Evolutionary conservation across 2,113 vertebrate species (phyloP), one percentile per base, ranked within the genome.

Genomic region (Carassius carassius): DNA sequence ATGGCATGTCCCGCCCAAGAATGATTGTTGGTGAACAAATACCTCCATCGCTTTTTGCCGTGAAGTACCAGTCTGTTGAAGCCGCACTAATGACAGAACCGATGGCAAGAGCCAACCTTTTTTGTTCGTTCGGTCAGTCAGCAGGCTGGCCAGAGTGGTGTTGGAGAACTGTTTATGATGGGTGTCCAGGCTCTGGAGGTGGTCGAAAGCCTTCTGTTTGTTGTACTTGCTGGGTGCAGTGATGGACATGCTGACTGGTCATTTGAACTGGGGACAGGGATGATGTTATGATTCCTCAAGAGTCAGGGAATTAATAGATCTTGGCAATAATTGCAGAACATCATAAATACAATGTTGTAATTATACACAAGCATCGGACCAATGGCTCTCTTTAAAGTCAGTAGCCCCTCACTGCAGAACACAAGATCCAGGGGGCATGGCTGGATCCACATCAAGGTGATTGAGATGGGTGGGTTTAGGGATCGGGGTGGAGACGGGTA

Each of bases 61-160:
- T 92, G 87, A 47, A 90, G 91, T 94, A 91, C 92, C 89, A 86
- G 91, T 93, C 93, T 94, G 90, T 83, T 87, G 89, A 81, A 89
- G 88, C 86, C 29, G 75, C 1, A 87, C 69, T 60, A 90, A 90
- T 89, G 92, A 94, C 84, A 89, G 87, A 78, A 83, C 32, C 35
- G 75, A 73, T 63, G 76, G 86, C 21, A 58, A 77, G 87, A 79
- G 80, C 4, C 8, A 60, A 56, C 79, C 76, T 29, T 19, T 76
- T 65, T 62, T 67, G 19, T 81, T 67, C 41, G 1, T 37, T 41
- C 81, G 88, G 87, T 84, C 82, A 92, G 88, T 91, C 86, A 88
- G 47, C 23, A 3, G 58, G 78, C 83, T 81, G 84, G 82, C 86
- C 84, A n/a, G 84, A 81, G 79, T 41, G 86, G 72, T 73, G 1